Evolutionary conservation across 2,888 invertebrate genomes (phyloP).

Genomic region (Marronus borbonicus): DNA sequence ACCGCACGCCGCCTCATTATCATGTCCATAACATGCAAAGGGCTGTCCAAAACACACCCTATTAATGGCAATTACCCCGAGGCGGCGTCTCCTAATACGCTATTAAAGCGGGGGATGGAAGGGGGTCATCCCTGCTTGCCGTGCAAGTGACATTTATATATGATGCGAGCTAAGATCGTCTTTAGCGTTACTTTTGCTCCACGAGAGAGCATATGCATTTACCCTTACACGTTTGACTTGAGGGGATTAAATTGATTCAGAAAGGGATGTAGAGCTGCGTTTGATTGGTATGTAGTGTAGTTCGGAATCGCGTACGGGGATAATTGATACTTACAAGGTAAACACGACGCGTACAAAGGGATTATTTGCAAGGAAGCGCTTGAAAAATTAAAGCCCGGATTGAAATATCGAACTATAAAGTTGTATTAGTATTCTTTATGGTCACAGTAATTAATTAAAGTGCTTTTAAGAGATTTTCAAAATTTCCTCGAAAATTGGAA

Average conservation of each 20-base stretch:
- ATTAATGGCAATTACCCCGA: conserved; percentile 69
- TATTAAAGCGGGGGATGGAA: conserved; percentile 55
- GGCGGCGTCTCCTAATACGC: conserved; percentile 67
- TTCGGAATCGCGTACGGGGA: no score
- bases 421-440: not conserved
- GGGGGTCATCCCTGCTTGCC: conserved; percentile 61
- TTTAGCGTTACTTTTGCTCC: no score
- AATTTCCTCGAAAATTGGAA: not conserved
- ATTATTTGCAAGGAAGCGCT: not conserved
- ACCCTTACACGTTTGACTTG: no score
- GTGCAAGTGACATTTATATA: conserved; percentile 68
- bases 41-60: conserved; percentile 68
- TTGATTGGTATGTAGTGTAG: no score
- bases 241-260: no score
- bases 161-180: conserved; percentile 51
- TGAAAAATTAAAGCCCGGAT: not conserved
- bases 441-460: not conserved
- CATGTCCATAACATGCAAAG: conserved; percentile 69
- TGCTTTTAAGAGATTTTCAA: not conserved
- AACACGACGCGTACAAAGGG: no score
- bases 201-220: no score
- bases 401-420: not conserved
- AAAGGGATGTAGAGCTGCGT: no score
- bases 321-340: no score
- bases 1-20: conserved; percentile 62